Conservation (phyloP, 2,113 vertebrate species). For the Syngnathus scovelli region DNA sequence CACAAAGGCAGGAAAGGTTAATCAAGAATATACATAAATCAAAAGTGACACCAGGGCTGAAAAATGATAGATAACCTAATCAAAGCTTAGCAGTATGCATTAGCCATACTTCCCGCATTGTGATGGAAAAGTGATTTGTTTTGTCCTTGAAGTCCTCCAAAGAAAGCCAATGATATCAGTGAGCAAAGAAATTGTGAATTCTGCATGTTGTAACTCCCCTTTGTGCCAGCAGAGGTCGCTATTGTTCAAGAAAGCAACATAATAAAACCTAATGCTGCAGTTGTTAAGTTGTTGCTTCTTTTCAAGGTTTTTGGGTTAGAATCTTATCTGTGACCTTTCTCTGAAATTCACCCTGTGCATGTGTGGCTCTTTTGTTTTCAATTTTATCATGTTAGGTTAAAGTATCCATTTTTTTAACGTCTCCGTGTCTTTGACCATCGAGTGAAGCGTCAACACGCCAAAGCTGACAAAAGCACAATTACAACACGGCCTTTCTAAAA, state of each 20-base stretch:
- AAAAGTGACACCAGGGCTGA: conserved; percentile 24
- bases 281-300: too few relatives aligned
- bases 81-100: conserved; percentile 39
- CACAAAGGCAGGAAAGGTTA: conserved; percentile 36
- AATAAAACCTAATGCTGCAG: too few relatives aligned
- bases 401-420: too few relatives aligned
- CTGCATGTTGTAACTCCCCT: background rate
- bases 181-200: background rate
- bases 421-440: background rate
- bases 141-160: conserved; percentile 32
- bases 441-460: background rate
- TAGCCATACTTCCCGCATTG: conserved; percentile 22
- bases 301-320: too few relatives aligned
- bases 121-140: conserved; percentile 26
- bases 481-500: background rate
- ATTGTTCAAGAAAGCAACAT: background rate
- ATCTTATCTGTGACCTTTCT: too few relatives aligned
- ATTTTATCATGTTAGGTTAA: too few relatives aligned
- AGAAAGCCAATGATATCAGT: background rate
- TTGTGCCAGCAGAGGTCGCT: background rate
- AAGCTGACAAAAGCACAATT: background rate
- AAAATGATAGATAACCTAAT: conserved; percentile 33
- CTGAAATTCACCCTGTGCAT: too few relatives aligned
- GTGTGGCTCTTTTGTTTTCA: too few relatives aligned
- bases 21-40: conserved; percentile 38